phyloP scores from a whole-genome alignment of 2,797 vertebrate species.

The Enteromius paludinosus region DNA sequence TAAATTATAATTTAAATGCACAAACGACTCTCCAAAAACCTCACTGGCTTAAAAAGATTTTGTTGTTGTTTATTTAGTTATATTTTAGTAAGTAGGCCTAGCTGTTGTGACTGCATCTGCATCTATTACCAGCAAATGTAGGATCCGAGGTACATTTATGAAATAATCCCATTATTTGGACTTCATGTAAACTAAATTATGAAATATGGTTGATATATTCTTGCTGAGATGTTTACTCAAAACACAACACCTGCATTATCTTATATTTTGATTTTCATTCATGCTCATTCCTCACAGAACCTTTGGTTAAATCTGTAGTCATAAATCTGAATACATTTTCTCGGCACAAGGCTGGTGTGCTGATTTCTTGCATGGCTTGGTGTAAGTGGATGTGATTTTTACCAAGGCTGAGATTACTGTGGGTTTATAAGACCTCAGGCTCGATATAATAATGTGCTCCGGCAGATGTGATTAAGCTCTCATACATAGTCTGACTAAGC shows the following conservation, averaged over 20 bases:
- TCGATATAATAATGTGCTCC: not conserved
- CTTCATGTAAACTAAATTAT: not conserved
- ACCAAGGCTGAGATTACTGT: not conserved
- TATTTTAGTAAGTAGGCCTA: no score
- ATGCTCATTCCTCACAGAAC: not conserved
- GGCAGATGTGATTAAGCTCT: slow-evolving; percentile 20
- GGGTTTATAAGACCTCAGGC: not conserved
- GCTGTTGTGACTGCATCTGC: not conserved
- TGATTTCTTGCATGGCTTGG: not conserved
- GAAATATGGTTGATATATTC: not conserved
- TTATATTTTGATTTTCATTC: not conserved
- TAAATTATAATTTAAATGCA: not conserved
- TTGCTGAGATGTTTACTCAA: slow-evolving; percentile 4
- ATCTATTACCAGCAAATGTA: not conserved
- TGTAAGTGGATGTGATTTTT: slow-evolving; percentile 29
- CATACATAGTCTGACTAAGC: slow-evolving; percentile 19
- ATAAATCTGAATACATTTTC: not conserved
- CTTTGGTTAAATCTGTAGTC: not conserved
- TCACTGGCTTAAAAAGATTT: not conserved
- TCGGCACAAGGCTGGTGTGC: not conserved
- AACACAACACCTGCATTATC: not conserved
- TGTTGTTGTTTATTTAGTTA: not conserved
- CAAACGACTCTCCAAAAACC: not conserved
- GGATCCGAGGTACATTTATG: not conserved
- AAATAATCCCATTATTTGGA: not conserved